phyloP scores from a whole-genome alignment of 2,888 invertebrate genomes.

The Erynnis tages region DNA sequence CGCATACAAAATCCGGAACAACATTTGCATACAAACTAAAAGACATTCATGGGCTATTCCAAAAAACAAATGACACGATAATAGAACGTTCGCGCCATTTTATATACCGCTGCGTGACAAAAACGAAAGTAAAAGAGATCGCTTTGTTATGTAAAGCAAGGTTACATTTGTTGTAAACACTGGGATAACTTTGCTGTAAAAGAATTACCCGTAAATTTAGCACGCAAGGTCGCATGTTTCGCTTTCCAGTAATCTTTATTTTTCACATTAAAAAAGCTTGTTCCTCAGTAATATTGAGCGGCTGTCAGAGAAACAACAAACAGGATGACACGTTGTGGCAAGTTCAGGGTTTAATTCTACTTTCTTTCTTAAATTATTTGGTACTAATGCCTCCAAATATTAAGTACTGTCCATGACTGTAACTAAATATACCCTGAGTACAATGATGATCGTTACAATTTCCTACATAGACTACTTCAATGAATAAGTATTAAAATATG shows the following conservation, averaged over 20 bases:
- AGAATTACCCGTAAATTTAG: slow-evolving; percentile 25
- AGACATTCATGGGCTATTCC: slow-evolving; percentile 2
- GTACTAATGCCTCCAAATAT: too few relatives aligned
- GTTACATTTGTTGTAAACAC: slow-evolving; percentile 14
- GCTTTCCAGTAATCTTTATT: slow-evolving; percentile 44
- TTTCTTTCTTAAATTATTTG: too few relatives aligned
- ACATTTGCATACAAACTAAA: not conserved
- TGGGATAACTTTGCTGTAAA: slow-evolving; percentile 17
- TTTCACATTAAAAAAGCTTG: slow-evolving; percentile 44
- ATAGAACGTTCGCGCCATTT: slow-evolving; percentile 5
- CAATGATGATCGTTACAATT: too few relatives aligned
- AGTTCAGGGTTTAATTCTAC: too few relatives aligned
- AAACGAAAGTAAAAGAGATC: slow-evolving; percentile 1
- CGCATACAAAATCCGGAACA: too few relatives aligned
- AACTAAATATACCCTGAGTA: too few relatives aligned
- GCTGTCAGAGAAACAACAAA: too few relatives aligned
- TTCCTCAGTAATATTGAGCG: too few relatives aligned
- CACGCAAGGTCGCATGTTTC: slow-evolving; percentile 51
- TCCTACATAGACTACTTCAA: too few relatives aligned
- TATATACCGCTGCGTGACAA: slow-evolving; percentile 1
- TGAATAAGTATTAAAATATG: too few relatives aligned
- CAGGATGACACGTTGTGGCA: too few relatives aligned
- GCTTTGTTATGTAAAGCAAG: slow-evolving; percentile 6
- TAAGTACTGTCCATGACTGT: too few relatives aligned
- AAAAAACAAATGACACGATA: slow-evolving; percentile 3